Base-by-base conservation (phyloP, 64 coral and sea anemone genomes). In the Astreopora myriophthalma region DNA sequence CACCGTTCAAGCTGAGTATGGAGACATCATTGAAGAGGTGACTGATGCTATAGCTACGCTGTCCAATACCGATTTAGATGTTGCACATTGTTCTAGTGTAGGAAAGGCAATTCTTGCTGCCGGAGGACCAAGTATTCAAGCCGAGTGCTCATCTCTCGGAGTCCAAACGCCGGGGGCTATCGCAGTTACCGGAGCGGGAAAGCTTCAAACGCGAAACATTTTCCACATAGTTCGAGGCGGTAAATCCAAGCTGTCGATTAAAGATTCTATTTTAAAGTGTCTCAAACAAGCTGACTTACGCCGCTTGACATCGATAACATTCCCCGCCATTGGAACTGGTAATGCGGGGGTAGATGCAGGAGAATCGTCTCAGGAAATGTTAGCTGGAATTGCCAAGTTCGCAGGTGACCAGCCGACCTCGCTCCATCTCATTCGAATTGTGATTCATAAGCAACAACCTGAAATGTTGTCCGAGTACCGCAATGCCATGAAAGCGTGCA, bases 211-310 rank as follows among this genome's bases (percentile, higher is more conserved):
- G 2, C 31, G 65, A 66, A 58, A 73, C 8, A 73, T 91, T 76
- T 91, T 82, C 65, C 89, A 91, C 77, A 79, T 91, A 64, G 76
- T 91, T 22, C 61, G 29, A 34, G 30, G 63, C 46, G 4, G 1
- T 29, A 31, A 3, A 26, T 20, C 13, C 48, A 80, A 20, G 48
- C 1, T 14, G 2, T 73, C 86, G 1, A 60, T 80, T 6, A 80
- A 58, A 60, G 76, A 61, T 3, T 80, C 46, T 29, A 34, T 80
- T 10, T 13, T 80, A 2, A 80, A 34, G 12, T 80, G 76, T 35
- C 48, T 80, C 7, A 52, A 32, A 61, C 12, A 29, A 58, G 76
- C 48, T 58, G 76, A 80, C 20, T 22, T 17, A 8, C 13, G 14
- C 2, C 29, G 76, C 1, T 4, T 80, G 76, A 80, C 48, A 0